phyloP scores from a whole-genome alignment of 2,113 vertebrate genomes.

The Oncorhynchus clarkii region DNA sequence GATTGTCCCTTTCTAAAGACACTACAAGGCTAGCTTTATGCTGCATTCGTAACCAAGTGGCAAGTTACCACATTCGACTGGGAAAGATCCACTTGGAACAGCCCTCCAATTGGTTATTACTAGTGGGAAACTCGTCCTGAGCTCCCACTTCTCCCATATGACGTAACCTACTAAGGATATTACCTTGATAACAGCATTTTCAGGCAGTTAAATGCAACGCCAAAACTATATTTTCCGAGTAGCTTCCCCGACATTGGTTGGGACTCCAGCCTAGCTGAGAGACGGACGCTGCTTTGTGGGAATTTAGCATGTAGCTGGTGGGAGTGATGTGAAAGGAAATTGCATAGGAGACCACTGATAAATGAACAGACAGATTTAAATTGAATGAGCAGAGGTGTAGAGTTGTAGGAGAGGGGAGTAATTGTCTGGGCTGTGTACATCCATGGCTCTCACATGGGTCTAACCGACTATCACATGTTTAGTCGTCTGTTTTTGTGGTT shows the following conservation, averaged over 20 bases:
- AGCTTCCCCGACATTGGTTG: constrained; percentile 4
- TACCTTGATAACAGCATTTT: too few relatives aligned
- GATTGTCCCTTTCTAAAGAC: too few relatives aligned
- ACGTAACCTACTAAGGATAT: too few relatives aligned
- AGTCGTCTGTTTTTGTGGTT: background rate
- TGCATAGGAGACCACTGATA: constrained; percentile 44
- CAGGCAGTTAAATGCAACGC: too few relatives aligned
- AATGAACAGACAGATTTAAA: constrained; percentile 44
- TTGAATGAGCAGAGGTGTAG: constrained; percentile 37
- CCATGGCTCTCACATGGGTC: background rate
- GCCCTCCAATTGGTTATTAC: too few relatives aligned
- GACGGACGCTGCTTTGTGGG: constrained; percentile 43
- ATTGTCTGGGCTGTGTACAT: background rate
- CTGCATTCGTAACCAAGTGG: too few relatives aligned
- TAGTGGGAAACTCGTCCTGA: too few relatives aligned
- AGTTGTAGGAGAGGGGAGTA: background rate
- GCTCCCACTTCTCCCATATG: too few relatives aligned
- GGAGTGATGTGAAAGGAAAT: constrained; percentile 54
- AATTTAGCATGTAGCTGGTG: constrained; percentile 42
- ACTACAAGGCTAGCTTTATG: too few relatives aligned
- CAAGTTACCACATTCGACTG: too few relatives aligned
- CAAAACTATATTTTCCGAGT: too few relatives aligned
- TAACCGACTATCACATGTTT: background rate
- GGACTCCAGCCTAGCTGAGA: constrained; percentile 32
- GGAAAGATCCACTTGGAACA: too few relatives aligned